These are phyloP conservation scores for Echinops telfairi DNA, from an alignment of 2,113 vertebrate species.

Conservation along the genomic window DNA sequence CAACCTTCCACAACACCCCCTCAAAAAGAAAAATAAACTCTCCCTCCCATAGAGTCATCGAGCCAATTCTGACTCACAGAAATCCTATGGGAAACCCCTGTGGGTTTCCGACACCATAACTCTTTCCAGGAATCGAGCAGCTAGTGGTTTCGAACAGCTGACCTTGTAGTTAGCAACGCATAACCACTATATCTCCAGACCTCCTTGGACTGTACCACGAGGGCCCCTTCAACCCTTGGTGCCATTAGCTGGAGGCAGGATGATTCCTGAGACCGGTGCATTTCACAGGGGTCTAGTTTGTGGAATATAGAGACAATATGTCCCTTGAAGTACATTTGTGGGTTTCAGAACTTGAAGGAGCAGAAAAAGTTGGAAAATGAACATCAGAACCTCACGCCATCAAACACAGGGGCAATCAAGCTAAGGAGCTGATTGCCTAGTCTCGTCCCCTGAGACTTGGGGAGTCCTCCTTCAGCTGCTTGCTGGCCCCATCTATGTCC, in stretches of 20 bases:
- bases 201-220: background rate
- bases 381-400: background rate
- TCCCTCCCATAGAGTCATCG: too few species aligned
- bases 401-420: background rate
- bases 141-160: too few species aligned
- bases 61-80: too few species aligned
- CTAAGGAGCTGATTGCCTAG: background rate
- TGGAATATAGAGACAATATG: background rate
- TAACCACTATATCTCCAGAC: background rate
- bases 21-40: too few species aligned
- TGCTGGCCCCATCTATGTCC: fast-evolving
- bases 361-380: background rate
- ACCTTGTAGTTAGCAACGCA: too few species aligned
- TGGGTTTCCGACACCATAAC: too few species aligned
- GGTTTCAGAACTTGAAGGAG: slow-evolving; percentile 12
- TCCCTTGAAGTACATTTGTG: background rate
- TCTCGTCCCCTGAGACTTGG: background rate
- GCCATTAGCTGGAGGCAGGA: background rate
- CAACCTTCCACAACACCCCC: too few species aligned
- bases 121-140: too few species aligned
- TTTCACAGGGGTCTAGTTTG: background rate
- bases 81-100: too few species aligned
- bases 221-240: background rate
- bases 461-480: background rate
- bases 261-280: background rate